These are phyloP conservation scores for Vulpes vulpes DNA, from an alignment of 2,113 vertebrate genomes.

Conservation along the genomic window DNA sequence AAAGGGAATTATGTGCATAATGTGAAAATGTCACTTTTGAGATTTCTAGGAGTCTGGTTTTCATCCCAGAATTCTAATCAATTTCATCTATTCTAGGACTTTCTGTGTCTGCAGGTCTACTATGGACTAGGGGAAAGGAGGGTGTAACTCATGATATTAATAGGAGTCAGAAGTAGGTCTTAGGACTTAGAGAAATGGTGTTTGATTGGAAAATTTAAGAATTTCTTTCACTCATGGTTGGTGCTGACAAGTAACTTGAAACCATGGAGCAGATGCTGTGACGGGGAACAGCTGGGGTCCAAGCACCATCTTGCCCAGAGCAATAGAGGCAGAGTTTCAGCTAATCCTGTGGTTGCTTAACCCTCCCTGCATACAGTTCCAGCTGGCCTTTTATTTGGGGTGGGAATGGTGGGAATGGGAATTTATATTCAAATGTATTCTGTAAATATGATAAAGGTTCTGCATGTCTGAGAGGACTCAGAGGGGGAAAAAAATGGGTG, in stretches of 20 bases:
- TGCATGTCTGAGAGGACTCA: not conserved
- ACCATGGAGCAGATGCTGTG: not conserved
- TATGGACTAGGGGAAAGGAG: not conserved
- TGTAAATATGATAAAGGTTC: not conserved
- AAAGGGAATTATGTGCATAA: not conserved
- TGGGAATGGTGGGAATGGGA: not conserved
- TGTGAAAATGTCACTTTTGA: not conserved
- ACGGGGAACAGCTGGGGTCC: not conserved
- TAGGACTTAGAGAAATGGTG: not conserved
- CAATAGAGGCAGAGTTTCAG: not conserved
- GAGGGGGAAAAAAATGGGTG: not conserved
- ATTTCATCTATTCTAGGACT: not conserved
- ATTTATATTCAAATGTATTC: slow-evolving; percentile 31
- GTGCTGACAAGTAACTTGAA: slow-evolving; percentile 10
- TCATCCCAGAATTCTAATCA: not conserved
- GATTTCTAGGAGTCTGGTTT: not conserved
- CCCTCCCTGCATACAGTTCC: not conserved
- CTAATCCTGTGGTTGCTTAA: not conserved
- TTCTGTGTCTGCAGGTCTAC: not conserved
- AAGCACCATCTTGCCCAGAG: not conserved
- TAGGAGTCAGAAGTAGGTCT: not conserved
- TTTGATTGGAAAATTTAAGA: not conserved
- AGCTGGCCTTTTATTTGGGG: not conserved
- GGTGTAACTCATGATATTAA: not conserved
- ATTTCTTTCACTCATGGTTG: not conserved